Evolutionary conservation across 2,797 vertebrate species (phyloP), one percentile per base, ranked within the genome.

Genomic region (Lophura swinhoii): DNA sequence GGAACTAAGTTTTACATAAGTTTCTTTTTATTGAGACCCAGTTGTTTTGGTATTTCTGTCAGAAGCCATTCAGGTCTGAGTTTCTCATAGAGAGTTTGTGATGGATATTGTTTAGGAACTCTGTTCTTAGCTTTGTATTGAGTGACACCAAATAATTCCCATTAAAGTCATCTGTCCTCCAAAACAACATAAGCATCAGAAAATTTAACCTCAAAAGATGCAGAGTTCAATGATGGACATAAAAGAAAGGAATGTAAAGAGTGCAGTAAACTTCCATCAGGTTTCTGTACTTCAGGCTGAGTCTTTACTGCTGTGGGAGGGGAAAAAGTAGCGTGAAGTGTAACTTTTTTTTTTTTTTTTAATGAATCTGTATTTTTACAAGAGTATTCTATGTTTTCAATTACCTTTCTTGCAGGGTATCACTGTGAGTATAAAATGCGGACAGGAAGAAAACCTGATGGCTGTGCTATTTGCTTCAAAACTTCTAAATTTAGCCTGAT

Each of bases 401-500:
- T 71, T 94, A 35, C 44, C 46, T 96, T 76, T 96, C 48, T 94
- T 91, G 14, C 91, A 99, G 99, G 99, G 15, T 99, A 99, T 95
- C 98, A 98, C 79, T 99, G 99, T 91, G 98, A 98, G 88, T 99
- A 98, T 96, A 99, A 99, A 97, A 98, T 98, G 97, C 98, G 99
- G n/a, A 99, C 99, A 4, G 99, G 99, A 49, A 96, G 86, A 49
- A 99, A 99, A 95, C 98, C 98, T 0, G 99, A 99, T 55, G 99
- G 99, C 66, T 99, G 99, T 84, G 98, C 98, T 17, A 98, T 99
- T 72, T 96, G 98, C 96, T 99, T 99, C 95, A 99, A 98, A 93
- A 96, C 97, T 23, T 98, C 98, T 83, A 98, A 98, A 91, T 99
- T 99, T 89, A 98, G 97, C 14, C 98, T 99, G 49, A 79, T 99